Conservation (phyloP, 2,113 vertebrate species). For the Pelvicachromis taeniatus region DNA sequence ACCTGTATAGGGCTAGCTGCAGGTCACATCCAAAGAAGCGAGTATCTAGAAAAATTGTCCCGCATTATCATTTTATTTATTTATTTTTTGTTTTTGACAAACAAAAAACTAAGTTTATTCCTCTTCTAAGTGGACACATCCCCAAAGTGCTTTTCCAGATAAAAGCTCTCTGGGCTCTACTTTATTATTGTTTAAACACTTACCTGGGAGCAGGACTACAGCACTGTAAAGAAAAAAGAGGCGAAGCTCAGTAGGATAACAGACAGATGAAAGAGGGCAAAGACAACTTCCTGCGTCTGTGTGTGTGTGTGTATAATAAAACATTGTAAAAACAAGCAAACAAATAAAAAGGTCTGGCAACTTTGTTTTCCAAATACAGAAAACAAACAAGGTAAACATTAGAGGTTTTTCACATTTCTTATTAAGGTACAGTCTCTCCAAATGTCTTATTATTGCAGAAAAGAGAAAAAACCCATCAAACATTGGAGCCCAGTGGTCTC, state of each 20-base stretch:
- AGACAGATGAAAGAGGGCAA: not conserved
- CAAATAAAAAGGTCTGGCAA: not conserved
- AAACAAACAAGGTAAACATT: not conserved
- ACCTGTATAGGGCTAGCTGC: not conserved
- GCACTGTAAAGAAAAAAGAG: not conserved
- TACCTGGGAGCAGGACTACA: not conserved
- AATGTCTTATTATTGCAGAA: not conserved
- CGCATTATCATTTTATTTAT: not conserved
- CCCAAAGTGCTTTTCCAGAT: not conserved
- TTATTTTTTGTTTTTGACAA: not conserved
- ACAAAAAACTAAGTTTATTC: not conserved
- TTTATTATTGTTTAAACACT: not conserved
- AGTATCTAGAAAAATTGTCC: not conserved
- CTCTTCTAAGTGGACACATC: not conserved
- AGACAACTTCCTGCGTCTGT: not conserved
- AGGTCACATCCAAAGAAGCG: accelerated
- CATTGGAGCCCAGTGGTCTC: not conserved
- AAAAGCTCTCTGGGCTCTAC: not conserved
- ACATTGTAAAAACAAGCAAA: not conserved
- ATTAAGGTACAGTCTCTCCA: not conserved
- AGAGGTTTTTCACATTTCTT: accelerated
- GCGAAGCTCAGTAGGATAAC: not conserved
- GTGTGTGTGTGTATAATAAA: no score
- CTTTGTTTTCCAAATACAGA: not conserved
- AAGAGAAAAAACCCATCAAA: not conserved